Evolutionary conservation across 2,888 invertebrate genomes (phyloP), one percentile per base, ranked within the genome.

Genomic region (Clanis bilineata): DNA sequence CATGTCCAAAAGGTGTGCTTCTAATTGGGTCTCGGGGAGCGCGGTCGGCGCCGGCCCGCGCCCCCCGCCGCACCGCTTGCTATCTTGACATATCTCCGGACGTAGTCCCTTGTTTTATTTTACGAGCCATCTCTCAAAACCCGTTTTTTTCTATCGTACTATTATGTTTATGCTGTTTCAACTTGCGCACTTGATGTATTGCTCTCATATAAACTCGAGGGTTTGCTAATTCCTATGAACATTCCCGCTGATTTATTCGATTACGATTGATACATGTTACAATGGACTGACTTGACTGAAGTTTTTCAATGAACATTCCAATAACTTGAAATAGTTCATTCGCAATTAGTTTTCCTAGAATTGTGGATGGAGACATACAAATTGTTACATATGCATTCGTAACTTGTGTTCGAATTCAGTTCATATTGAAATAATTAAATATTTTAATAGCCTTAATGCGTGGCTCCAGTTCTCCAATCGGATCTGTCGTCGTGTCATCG

Each of bases 61-160:
- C 87, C 86, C 86, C 86, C 87, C 85, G 86, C 83, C 83, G 88
- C 82, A 84, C 80, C 73, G 74, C 87, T 92, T 74, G 75, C 87
- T 92, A 92, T 92, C 91, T 92, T 89, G 91, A 91, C 90, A 86
- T 84, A 92, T 92, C 91, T 91, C 88, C 87, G 88, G 88, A 88
- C 88, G 87, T 80, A 76, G 82, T 83, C 86, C 88, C 90, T 88
- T 88, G 88, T 89, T 90, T 90, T 88, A 90, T 88, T 91, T 92
- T 92, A 92, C 83, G 90, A 90, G 86, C 89, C 83, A 86, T 88
- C 85, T 88, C 88, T 85, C 86, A 83, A 79, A 75, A 74, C 76
- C 74, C 64, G 65, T 79, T 83, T 86, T 84, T 88, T 88, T 86
- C 74, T 77, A 76, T 80, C 67, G 71, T 74, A 79, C 88, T 83